phyloP scores from a whole-genome alignment of 1,140 invertebrate species.

The Akabosia matsudoensis region DNA sequence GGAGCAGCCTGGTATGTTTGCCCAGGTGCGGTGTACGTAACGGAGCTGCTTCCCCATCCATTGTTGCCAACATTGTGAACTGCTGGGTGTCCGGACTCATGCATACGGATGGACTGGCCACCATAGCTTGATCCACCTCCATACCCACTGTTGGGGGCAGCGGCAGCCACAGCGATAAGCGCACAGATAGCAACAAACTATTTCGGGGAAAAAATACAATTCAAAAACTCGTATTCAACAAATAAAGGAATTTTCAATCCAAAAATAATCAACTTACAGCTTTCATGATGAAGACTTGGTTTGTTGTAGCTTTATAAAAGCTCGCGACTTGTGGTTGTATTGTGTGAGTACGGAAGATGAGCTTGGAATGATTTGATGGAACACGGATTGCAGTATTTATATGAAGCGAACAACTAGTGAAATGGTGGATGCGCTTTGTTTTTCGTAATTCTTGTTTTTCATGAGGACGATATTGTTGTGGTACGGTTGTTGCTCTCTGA shows the following conservation, averaged over 20 bases:
- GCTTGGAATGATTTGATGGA: too few species aligned
- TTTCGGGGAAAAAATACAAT: neutral
- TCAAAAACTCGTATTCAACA: neutral
- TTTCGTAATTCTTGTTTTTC: too few species aligned
- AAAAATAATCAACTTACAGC: neutral
- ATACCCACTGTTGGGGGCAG: neutral
- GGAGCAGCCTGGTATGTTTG: neutral
- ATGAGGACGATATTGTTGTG: too few species aligned
- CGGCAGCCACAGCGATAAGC: too few species aligned
- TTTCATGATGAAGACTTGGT: neutral
- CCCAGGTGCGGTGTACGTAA: constrained; percentile 3
- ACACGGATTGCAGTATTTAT: too few species aligned
- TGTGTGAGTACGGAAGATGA: too few species aligned
- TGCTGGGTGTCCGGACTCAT: neutral
- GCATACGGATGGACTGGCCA: neutral
- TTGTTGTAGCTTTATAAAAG: too few species aligned
- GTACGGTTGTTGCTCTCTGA: too few species aligned
- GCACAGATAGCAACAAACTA: neutral
- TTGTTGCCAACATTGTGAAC: neutral
- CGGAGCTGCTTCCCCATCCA: neutral
- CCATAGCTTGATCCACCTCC: neutral
- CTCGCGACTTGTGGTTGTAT: too few species aligned
- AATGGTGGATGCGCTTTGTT: too few species aligned
- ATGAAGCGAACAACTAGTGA: too few species aligned
- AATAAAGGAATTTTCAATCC: too few species aligned